phyloP scores from a whole-genome alignment of 2,888 invertebrate genomes.

The Heteromurus nitidus region DNA sequence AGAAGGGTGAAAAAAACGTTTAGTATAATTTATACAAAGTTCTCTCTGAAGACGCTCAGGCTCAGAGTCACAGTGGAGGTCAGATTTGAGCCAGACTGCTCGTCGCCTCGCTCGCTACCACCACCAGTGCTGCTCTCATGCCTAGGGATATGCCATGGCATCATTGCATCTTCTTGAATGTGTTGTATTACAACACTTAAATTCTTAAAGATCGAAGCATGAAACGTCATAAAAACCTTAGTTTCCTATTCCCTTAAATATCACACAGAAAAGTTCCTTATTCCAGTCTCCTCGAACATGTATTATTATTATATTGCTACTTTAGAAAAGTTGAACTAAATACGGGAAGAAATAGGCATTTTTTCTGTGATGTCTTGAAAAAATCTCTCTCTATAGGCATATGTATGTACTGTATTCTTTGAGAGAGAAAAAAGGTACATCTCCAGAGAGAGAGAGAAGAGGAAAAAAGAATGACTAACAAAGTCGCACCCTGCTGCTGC shows the following conservation, averaged over 20 bases:
- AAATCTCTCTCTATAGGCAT: neutral
- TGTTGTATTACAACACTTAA: slow-evolving; percentile 20
- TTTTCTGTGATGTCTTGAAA: slow-evolving; percentile 5
- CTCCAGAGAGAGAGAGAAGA: too few relatives aligned
- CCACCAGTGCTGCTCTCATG: too few relatives aligned
- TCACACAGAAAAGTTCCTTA: too few relatives aligned
- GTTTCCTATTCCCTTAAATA: too few relatives aligned
- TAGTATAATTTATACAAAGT: too few relatives aligned
- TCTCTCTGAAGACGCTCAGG: too few relatives aligned
- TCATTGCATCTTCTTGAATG: neutral
- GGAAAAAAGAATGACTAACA: slow-evolving; percentile 15
- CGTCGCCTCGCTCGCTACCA: slow-evolving; percentile 40
- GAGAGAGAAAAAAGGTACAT: neutral
- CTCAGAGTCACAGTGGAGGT: slow-evolving; percentile 1
- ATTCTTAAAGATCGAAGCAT: too few relatives aligned
- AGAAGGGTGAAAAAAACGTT: too few relatives aligned
- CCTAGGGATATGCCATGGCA: neutral
- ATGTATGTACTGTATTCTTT: neutral
- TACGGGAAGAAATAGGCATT: neutral
- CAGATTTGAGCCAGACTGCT: slow-evolving; percentile 54
- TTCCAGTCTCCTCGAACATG: too few relatives aligned
- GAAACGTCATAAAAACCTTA: too few relatives aligned
- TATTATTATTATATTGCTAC: neutral
- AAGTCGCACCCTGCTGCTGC: slow-evolving; percentile 59
- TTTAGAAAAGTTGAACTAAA: neutral